Base-by-base conservation (phyloP, 2,888 invertebrate genomes). In the Mellilla xanthometata region DNA sequence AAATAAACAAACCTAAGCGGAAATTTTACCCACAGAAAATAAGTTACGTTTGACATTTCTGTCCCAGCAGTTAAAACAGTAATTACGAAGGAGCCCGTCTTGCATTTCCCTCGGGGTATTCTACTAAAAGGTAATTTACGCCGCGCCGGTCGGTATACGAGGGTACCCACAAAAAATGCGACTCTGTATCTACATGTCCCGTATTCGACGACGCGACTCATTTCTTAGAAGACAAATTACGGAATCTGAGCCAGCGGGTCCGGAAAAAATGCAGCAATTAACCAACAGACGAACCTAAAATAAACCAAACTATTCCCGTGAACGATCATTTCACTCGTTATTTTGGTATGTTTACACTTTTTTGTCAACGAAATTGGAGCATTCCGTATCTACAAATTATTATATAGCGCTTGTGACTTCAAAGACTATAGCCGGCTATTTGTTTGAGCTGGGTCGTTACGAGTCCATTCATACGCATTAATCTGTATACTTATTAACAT, bases 181-280 rank as follows among this genome's bases (percentile, higher is more conserved):
- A 32, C 38, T 65, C 57, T 67, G 73, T 72, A 83, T 82, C 83
- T 81, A 83, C 84, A 84, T 83, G 85, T 85, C 87, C 67, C 78
- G 80, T 80, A 79, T 81, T 76, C 84, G 88, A 86, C 86, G 88
- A 89, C 87, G 84, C 86, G 88, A 78, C 87, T 87, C 88, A 88
- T 89, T 89, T 89, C 88, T 86, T 68, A 66, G 88, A 89, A 89
- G 88, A 89, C 88, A 89, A 89, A 89, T 89, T 84, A 88, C 87
- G 64, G 78, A 82, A 85, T 81, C 81, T 76, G 65, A 72, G 79
- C 76, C 81, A 77, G 80, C 73, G 76, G 66, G 77, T 78, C 74
- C 71, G 74, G 76, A 84, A 87, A 87, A 88, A 87, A 86, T 79
- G 79, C 80, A 75, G 86, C 87, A 89, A 88, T 88, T 89, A 89